These are phyloP conservation scores for Meta bourneti DNA, from an alignment of 2,888 invertebrate species.

Conservation along the genomic window DNA sequence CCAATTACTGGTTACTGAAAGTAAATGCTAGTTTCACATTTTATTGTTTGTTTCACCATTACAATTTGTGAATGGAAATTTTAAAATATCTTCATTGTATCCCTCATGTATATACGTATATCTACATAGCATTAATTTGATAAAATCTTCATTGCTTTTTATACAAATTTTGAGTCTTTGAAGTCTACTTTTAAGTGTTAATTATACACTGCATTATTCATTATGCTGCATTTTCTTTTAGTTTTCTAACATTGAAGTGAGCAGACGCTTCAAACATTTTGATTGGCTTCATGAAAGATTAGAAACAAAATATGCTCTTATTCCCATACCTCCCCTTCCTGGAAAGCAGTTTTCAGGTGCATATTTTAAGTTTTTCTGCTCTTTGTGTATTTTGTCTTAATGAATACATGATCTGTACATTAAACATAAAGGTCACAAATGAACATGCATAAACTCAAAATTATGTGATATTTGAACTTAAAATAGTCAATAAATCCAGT, in stretches of 20 bases:
- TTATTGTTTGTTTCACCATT: too few relatives aligned
- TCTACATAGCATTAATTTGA: too few relatives aligned
- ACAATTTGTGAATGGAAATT: too few relatives aligned
- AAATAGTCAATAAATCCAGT: too few relatives aligned
- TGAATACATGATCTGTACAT: background rate
- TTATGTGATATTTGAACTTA: too few relatives aligned
- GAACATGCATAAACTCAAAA: too few relatives aligned
- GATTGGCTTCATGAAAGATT: slow-evolving; percentile 98
- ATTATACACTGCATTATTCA: background rate
- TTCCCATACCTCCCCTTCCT: slow-evolving; percentile 97
- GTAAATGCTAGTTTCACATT: too few relatives aligned
- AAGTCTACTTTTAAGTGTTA: background rate
- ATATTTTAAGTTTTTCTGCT: background rate
- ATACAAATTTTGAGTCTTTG: too few relatives aligned
- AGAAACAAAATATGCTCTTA: slow-evolving; percentile 94
- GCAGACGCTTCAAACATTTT: slow-evolving; percentile 97
- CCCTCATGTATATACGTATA: too few relatives aligned
- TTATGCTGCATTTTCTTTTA: slow-evolving; percentile 84
- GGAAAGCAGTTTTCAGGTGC: slow-evolving; percentile 96
- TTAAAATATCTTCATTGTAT: too few relatives aligned
- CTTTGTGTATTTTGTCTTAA: slow-evolving; percentile 33
- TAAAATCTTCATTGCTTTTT: too few relatives aligned
- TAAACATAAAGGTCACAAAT: background rate
- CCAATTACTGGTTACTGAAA: too few relatives aligned
- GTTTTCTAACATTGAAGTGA: slow-evolving; percentile 93